A percentile compares a stretch with the other conserved stretches of the same genome.
These are phyloP conservation scores for Sander lucioperca DNA, from an alignment of 2,113 vertebrate genomes.

Conservation along the genomic window DNA sequence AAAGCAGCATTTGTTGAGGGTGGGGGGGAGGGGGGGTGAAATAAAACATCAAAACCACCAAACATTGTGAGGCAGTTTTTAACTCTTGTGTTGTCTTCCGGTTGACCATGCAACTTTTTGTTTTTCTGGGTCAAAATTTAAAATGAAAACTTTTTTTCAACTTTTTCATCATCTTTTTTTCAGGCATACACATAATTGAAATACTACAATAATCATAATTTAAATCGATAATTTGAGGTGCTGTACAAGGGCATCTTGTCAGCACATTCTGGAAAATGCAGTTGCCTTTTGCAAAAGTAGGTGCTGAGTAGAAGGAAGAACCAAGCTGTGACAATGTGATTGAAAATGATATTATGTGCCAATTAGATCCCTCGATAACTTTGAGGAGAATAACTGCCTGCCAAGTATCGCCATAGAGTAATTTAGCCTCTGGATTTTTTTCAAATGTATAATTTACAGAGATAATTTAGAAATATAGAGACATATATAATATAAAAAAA, in stretches of 20 bases:
- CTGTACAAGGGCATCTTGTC: not conserved
- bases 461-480: not conserved
- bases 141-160: too few species aligned
- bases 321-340: not conserved
- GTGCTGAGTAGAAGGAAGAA: not conserved
- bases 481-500: not conserved
- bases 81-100: too few species aligned
- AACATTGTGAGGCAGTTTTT: conserved; percentile 10
- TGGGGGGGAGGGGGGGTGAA: not conserved
- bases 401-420: not conserved
- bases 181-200: not conserved
- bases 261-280: conserved; percentile 11
- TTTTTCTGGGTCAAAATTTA: too few species aligned
- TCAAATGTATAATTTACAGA: not conserved
- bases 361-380: conserved; percentile 7
- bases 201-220: not conserved
- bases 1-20: not conserved
- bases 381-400: not conserved
- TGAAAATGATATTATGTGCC: not conserved
- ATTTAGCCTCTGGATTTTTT: not conserved
- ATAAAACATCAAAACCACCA: conserved; percentile 20
- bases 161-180: too few species aligned
- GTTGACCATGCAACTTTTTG: too few species aligned
- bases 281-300: conserved; percentile 14
- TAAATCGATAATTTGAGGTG: not conserved